These are phyloP conservation scores for Allophyes oxyacanthae DNA, from an alignment of 2,888 invertebrate genomes.

Conservation along the genomic window DNA sequence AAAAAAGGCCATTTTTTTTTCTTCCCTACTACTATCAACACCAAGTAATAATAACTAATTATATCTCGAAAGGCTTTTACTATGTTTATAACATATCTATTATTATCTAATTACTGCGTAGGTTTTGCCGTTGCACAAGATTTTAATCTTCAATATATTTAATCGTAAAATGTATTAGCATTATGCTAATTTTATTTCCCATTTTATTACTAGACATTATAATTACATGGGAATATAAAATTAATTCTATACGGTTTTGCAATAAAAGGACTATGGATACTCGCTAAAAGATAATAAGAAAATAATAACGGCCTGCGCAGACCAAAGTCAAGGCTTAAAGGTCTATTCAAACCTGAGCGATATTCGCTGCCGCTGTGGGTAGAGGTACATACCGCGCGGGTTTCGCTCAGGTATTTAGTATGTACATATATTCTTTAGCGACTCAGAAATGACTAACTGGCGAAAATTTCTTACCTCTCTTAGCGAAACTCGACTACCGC, in stretches of 20 bases:
- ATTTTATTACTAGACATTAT: constrained; percentile 30
- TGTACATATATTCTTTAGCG: too few species aligned
- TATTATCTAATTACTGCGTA: constrained; percentile 16
- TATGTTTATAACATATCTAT: too few species aligned
- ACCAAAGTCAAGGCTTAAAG: too few species aligned
- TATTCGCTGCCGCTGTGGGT: too few species aligned
- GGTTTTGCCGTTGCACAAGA: constrained; percentile 21
- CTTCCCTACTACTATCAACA: too few species aligned
- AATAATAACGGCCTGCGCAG: not conserved
- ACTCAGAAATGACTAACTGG: too few species aligned
- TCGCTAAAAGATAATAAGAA: not conserved
- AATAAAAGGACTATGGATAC: not conserved
- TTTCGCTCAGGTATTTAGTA: too few species aligned
- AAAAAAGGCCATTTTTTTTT: too few species aligned
- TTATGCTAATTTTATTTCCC: constrained; percentile 34
- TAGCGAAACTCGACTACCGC: too few species aligned
- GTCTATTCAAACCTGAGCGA: too few species aligned
- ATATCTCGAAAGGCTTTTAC: constrained; percentile 8
- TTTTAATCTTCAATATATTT: constrained; percentile 21
- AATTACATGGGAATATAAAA: constrained; percentile 26
- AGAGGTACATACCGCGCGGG: too few species aligned
- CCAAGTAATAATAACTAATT: not conserved
- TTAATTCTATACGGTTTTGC: constrained; percentile 5
- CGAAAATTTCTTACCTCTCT: too few species aligned
- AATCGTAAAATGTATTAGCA: constrained; percentile 36